These are phyloP conservation scores for Chrysina gloriosa DNA, from an alignment of 2,888 invertebrate species.

Conservation along the genomic window DNA sequence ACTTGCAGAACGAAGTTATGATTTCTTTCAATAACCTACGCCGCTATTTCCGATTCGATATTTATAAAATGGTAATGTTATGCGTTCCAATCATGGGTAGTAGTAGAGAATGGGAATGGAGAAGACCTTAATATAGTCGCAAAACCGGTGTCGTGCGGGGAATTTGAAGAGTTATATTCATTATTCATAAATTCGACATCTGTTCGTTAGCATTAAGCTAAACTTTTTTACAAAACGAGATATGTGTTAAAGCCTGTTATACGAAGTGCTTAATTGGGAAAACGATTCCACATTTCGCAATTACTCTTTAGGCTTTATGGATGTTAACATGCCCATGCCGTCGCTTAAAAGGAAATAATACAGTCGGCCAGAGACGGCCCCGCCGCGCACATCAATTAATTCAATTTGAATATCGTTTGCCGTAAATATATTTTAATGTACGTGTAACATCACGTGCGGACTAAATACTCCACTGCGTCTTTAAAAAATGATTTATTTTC, in stretches of 20 bases:
- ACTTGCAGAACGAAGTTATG: neutral
- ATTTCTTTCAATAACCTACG: neutral
- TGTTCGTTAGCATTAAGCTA: neutral
- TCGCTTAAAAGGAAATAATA: too few species aligned
- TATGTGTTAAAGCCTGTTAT: too few species aligned
- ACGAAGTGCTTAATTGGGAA: too few species aligned
- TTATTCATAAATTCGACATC: neutral
- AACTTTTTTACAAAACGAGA: neutral
- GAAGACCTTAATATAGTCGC: conserved; percentile 9
- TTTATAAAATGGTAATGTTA: conserved; percentile 9
- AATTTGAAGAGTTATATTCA: neutral
- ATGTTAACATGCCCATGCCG: too few species aligned
- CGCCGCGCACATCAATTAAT: too few species aligned
- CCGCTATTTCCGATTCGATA: neutral
- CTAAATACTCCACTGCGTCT: neutral
- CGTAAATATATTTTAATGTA: neutral
- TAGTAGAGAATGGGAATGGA: neutral
- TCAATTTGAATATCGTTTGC: neutral
- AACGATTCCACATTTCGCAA: too few species aligned
- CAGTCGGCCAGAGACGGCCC: too few species aligned
- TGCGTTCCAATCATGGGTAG: neutral
- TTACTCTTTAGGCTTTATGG: too few species aligned
- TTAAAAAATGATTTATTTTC: conserved; percentile 29
- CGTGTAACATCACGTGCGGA: neutral
- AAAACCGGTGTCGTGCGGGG: neutral